phyloP scores from a whole-genome alignment of 2,113 vertebrate genomes.

The Oceanodroma tethys region DNA sequence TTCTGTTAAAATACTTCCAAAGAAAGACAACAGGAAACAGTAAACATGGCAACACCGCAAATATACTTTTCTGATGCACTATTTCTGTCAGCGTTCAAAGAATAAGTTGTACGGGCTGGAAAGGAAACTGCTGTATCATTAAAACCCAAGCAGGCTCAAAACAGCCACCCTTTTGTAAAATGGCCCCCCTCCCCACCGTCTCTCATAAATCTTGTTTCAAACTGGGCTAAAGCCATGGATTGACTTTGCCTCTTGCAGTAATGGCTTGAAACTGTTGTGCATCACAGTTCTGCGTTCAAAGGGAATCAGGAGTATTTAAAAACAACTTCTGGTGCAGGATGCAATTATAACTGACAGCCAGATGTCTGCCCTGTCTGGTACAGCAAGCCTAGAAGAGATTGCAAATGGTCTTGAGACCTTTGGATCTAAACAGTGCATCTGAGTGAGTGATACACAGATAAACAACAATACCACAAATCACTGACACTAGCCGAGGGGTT shows the following conservation, averaged over 20 bases:
- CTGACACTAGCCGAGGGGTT: not conserved
- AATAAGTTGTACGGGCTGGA: slow-evolving; percentile 28
- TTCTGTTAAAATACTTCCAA: slow-evolving; percentile 74
- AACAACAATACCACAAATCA: slow-evolving; percentile 70
- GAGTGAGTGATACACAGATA: slow-evolving; percentile 67
- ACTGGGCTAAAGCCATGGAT: slow-evolving; percentile 64
- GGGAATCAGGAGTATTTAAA: slow-evolving; percentile 72
- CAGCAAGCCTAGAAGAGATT: slow-evolving; percentile 67
- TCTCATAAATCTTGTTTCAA: slow-evolving; percentile 79
- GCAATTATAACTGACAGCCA: slow-evolving; percentile 82
- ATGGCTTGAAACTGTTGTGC: slow-evolving; percentile 71
- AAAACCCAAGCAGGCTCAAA: slow-evolving; percentile 62
- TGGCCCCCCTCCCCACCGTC: not conserved
- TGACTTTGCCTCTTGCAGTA: slow-evolving; percentile 64
- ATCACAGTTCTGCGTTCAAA: slow-evolving; percentile 72
- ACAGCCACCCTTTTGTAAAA: slow-evolving; percentile 69
- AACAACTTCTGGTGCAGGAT: slow-evolving; percentile 81
- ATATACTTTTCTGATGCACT: slow-evolving; percentile 72
- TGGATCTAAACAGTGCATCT: slow-evolving; percentile 65
- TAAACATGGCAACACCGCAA: slow-evolving; percentile 75
- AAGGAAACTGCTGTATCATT: slow-evolving; percentile 81
- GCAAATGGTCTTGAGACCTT: slow-evolving; percentile 73
- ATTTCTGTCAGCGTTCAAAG: slow-evolving; percentile 77
- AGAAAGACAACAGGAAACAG: slow-evolving; percentile 81
- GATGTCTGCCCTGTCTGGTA: slow-evolving; percentile 76